Percentiles rank a stretch among this genome's conserved stretches.
Conservation (phyloP, 2,888 invertebrate species). For the Leucophenga maculata region DNA sequence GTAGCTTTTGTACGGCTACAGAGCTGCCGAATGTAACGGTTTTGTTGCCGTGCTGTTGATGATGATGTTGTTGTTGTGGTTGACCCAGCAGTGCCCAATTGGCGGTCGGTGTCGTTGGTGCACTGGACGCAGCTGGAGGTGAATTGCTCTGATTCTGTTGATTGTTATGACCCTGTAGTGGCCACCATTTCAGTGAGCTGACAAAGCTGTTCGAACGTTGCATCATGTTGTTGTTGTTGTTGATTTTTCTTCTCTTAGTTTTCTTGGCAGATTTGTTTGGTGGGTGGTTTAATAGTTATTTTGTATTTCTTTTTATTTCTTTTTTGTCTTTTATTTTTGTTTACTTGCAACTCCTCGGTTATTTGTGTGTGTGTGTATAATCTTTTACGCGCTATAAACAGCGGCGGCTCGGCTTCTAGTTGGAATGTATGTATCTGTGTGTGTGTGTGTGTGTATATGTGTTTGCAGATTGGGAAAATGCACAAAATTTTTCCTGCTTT, state of each 20-base stretch:
- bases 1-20: constrained; percentile 80
- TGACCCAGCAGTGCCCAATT: constrained; percentile 48
- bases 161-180: constrained; percentile 64
- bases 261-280: background rate
- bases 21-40: constrained; percentile 76
- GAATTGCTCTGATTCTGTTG: constrained; percentile 33
- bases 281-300: background rate
- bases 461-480: background rate
- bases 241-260: background rate
- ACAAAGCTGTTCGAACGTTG: constrained; percentile 72
- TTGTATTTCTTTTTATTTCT: constrained; percentile 11
- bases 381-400: background rate
- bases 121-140: constrained; percentile 48
- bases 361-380: background rate
- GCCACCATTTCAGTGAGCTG: constrained; percentile 71
- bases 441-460: background rate
- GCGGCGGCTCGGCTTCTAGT: background rate
- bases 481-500: background rate
- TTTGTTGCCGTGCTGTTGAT: constrained; percentile 52
- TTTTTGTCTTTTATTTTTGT: constrained; percentile 1
- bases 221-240: constrained; percentile 47
- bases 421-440: constrained; percentile 3
- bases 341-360: background rate
- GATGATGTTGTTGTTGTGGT: constrained; percentile 21
- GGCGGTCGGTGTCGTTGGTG: constrained; percentile 56